A percentile compares a stretch with the other conserved stretches of the same genome.
These are phyloP conservation scores for Drosophila cognata DNA, from an alignment of 2,888 invertebrate genomes.

Conservation along the genomic window DNA sequence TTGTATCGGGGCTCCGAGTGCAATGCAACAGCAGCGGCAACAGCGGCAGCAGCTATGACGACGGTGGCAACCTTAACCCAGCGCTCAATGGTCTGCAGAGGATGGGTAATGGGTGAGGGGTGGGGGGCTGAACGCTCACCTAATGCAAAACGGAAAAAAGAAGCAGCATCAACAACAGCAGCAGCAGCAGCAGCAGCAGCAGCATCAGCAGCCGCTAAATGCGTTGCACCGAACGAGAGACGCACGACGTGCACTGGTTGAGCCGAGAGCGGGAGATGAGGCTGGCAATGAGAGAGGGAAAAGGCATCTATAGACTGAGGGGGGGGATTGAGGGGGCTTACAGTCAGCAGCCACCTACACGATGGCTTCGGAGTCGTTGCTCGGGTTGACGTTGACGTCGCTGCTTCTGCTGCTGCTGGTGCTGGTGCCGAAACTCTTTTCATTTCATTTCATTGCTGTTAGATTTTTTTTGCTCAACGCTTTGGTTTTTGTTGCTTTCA, in stretches of 20 bases:
- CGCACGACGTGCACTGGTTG: conserved; percentile 39
- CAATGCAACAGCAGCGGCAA: conserved; percentile 40
- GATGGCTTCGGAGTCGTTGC: conserved; percentile 49
- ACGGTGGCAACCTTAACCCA: conserved; percentile 64
- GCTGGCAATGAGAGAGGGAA: conserved; percentile 15
- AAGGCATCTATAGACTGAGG: neutral
- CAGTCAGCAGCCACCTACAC: conserved; percentile 52
- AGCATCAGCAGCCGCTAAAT: conserved; percentile 39
- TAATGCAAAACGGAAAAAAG: conserved; percentile 62
- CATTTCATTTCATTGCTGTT: conserved; percentile 63
- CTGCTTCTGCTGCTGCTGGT: conserved; percentile 14
- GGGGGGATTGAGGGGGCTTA: neutral
- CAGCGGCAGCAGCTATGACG: conserved; percentile 18
- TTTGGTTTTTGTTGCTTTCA: conserved; percentile 50
- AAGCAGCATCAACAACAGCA: conserved; percentile 26
- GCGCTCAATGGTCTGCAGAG: conserved; percentile 39
- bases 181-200: conserved; percentile 2
- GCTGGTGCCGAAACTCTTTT: conserved; percentile 61
- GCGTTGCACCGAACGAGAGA: conserved; percentile 52
- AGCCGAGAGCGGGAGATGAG: conserved; percentile 36
- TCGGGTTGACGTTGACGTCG: conserved; percentile 43
- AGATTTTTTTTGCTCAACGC: conserved; percentile 45
- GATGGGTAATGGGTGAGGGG: neutral
- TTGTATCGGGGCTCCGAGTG: conserved; percentile 72
- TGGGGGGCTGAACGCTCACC: conserved; percentile 33